A percentile compares a stretch with the other conserved stretches of the same genome.
phyloP scores from a whole-genome alignment of 2,797 vertebrate genomes.

The Dryobates pubescens region DNA sequence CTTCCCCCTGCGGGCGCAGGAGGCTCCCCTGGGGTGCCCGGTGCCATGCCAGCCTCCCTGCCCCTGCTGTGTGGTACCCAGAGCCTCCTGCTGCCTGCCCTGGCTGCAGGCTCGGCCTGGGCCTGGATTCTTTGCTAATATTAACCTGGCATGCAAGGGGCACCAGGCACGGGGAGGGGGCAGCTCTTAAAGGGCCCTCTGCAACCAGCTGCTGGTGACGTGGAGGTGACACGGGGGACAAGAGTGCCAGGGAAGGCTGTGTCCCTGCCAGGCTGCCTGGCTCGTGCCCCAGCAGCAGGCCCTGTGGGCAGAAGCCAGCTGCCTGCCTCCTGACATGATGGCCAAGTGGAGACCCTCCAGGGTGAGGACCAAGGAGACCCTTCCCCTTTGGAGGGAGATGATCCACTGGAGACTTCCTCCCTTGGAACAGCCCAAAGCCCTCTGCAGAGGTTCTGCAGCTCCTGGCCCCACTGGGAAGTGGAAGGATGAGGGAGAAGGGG shows the following conservation, averaged over 20 bases:
- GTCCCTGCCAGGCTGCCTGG: neutral
- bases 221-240: neutral
- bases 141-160: conserved; percentile 21
- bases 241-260: neutral
- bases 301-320: neutral
- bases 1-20: neutral
- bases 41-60: neutral
- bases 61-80: neutral
- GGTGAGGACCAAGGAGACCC: too few species aligned
- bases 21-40: neutral
- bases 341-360: accelerated
- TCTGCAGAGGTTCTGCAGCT: neutral
- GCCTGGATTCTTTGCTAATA: conserved; percentile 53
- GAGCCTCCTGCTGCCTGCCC: neutral
- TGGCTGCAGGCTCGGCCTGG: conserved; percentile 19
- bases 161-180: neutral
- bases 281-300: neutral
- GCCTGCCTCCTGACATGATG: too few species aligned
- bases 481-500: neutral
- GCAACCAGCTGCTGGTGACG: neutral
- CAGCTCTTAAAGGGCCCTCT: conserved; percentile 53
- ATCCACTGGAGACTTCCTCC: neutral
- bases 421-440: neutral
- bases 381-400: neutral
- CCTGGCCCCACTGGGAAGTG: neutral